Conservation (phyloP, 2,797 vertebrate genomes). For the Rousettus madagascariensis region DNA sequence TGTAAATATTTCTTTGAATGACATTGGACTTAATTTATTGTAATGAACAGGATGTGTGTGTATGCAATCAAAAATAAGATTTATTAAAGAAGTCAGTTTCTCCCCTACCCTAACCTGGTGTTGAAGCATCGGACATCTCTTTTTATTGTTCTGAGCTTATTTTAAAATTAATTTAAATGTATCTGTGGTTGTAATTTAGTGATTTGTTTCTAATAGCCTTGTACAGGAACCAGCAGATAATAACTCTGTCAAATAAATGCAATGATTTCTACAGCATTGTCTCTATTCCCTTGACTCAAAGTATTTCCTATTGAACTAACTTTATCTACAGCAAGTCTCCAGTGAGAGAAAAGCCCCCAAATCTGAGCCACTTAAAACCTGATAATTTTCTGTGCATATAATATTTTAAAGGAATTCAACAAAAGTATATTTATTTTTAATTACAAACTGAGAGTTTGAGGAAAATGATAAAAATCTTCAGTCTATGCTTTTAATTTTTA, state of each 20-base stretch:
- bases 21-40: background rate
- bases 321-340: background rate
- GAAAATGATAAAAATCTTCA: background rate
- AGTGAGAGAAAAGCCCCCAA: background rate
- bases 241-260: background rate
- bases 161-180: conserved; percentile 14
- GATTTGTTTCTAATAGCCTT: background rate
- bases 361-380: background rate
- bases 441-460: background rate
- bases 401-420: background rate
- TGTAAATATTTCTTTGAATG: background rate
- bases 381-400: background rate
- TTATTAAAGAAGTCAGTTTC: background rate
- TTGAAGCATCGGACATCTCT: background rate
- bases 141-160: background rate
- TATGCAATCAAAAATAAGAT: background rate
- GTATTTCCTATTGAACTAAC: background rate
- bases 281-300: background rate
- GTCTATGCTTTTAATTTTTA: background rate
- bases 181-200: background rate
- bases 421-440: background rate
- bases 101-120: background rate
- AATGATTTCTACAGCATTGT: background rate
- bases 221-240: background rate
- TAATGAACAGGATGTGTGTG: background rate